phyloP scores from a whole-genome alignment of 2,888 invertebrate species.

The Allophyes oxyacanthae region DNA sequence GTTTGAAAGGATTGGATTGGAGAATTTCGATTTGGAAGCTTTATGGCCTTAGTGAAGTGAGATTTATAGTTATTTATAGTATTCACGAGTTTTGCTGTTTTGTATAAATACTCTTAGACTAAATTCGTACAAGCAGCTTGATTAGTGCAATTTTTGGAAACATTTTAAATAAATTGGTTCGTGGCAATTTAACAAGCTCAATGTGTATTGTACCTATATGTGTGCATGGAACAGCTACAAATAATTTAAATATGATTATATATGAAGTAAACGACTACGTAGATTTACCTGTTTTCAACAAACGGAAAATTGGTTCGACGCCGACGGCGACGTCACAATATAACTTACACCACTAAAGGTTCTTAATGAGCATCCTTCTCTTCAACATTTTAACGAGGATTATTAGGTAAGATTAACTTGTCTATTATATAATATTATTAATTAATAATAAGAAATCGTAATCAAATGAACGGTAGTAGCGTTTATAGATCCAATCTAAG shows the following conservation, averaged over 20 bases:
- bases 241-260: constrained; percentile 25
- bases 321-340: too few relatives aligned
- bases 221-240: neutral
- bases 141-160: constrained; percentile 31
- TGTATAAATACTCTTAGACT: constrained; percentile 21
- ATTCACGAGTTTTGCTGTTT: constrained; percentile 36
- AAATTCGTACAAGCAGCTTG: constrained; percentile 19
- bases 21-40: constrained; percentile 38
- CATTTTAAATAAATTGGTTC: constrained; percentile 28
- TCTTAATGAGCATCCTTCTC: neutral
- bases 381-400: neutral
- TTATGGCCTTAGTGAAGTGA: constrained; percentile 34
- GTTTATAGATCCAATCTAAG: too few relatives aligned
- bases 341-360: too few relatives aligned
- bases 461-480: too few relatives aligned
- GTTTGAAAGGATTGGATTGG: constrained; percentile 37
- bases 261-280: neutral
- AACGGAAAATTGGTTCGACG: too few relatives aligned
- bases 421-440: too few relatives aligned
- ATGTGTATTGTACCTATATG: constrained; percentile 11
- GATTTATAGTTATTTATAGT: constrained; percentile 48
- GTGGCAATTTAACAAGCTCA: constrained; percentile 25
- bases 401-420: too few relatives aligned
- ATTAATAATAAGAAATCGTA: too few relatives aligned
- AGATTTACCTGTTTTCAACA: neutral